A percentile compares a stretch with the other conserved stretches of the same genome.
phyloP scores from a whole-genome alignment of 2,797 vertebrate genomes.

The Silurus lanzhouensis region DNA sequence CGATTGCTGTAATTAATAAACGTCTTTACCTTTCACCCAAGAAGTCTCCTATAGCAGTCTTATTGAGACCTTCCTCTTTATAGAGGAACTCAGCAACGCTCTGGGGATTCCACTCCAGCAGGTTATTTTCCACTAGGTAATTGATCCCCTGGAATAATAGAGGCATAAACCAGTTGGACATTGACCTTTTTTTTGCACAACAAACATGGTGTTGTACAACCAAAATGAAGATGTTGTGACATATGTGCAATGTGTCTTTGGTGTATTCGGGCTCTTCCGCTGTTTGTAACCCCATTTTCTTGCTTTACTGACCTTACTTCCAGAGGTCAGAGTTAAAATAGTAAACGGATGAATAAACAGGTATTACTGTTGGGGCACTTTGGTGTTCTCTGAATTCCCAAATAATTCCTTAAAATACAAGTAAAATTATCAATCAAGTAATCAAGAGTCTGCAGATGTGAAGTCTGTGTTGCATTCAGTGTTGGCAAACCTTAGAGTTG shows the following conservation, averaged over 20 bases:
- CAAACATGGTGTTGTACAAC: not conserved
- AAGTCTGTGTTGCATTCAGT: not conserved
- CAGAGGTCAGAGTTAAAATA: not conserved
- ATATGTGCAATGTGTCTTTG: not conserved
- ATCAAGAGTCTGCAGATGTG: not conserved
- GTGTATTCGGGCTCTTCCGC: not conserved
- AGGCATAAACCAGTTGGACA: not conserved
- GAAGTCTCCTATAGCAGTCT: constrained; percentile 91
- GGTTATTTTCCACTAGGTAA: constrained; percentile 79
- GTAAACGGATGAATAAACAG: not conserved
- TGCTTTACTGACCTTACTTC: not conserved
- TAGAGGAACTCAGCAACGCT: constrained; percentile 87
- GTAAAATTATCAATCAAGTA: too few relatives aligned
- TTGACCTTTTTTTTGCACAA: not conserved
- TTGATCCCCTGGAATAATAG: constrained; percentile 78
- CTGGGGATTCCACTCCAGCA: constrained; percentile 72
- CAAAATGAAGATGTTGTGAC: not conserved
- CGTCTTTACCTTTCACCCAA: constrained; percentile 84
- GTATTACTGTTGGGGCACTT: too few relatives aligned
- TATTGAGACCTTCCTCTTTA: constrained; percentile 92
- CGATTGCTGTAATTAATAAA: not conserved
- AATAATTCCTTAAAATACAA: too few relatives aligned
- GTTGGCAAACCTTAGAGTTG: not conserved
- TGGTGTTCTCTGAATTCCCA: not conserved
- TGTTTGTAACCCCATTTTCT: not conserved